Evolutionary conservation across 2,797 vertebrate genomes (phyloP).

Genomic region (Danio albolineatus): DNA sequence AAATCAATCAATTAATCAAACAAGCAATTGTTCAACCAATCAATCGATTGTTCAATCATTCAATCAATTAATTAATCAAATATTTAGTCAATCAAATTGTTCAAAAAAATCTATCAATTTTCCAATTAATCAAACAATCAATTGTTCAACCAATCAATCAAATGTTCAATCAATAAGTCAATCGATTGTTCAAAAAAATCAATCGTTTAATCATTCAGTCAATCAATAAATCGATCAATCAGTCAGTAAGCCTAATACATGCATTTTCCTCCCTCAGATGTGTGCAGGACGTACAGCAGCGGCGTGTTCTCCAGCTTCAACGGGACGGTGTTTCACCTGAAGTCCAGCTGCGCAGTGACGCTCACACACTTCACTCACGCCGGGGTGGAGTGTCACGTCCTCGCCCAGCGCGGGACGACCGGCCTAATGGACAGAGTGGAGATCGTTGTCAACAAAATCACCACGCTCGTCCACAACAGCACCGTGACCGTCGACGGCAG

Average conservation of each 20-base stretch:
- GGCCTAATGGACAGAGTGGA: slow-evolving; percentile 72
- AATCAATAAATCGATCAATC: no score
- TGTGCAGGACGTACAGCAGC: slow-evolving; percentile 77
- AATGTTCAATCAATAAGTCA: no score
- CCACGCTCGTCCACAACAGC: slow-evolving; percentile 68
- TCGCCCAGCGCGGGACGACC: slow-evolving; percentile 58
- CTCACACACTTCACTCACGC: slow-evolving; percentile 77
- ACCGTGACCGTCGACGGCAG: slow-evolving; percentile 71
- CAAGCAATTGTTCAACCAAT: neutral
- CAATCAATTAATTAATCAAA: no score
- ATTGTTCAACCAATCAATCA: no score
- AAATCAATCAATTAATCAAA: neutral
- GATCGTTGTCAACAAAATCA: slow-evolving; percentile 77
- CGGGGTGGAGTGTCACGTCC: slow-evolving; percentile 77
- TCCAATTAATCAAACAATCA: no score
- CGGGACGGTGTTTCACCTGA: slow-evolving; percentile 67
- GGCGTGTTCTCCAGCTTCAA: slow-evolving; percentile 75
- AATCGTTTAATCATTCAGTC: no score
- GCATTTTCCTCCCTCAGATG: slow-evolving; percentile 65
- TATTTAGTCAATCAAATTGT: no score
- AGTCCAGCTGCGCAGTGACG: slow-evolving; percentile 73
- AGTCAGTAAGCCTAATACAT: neutral
- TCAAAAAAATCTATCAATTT: no score
- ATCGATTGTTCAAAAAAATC: no score
- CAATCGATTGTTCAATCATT: neutral